phyloP scores from a whole-genome alignment of 2,888 invertebrate genomes.

The Lapara coniferarum region DNA sequence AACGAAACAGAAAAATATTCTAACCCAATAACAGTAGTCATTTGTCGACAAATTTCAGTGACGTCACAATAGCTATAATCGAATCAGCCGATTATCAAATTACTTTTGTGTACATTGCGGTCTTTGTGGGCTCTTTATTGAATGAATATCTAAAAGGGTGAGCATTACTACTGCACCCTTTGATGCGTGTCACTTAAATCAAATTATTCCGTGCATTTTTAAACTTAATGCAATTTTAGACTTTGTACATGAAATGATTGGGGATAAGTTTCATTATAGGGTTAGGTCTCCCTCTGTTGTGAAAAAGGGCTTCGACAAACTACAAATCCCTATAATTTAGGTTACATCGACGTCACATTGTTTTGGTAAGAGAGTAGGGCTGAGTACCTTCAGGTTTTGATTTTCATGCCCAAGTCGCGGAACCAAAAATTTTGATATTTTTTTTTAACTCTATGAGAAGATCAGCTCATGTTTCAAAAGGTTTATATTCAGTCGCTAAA shows the following conservation, averaged over 20 bases:
- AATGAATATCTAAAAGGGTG: slow-evolving; percentile 32
- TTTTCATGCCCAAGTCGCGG: no score
- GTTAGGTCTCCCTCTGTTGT: not conserved
- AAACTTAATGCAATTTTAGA: slow-evolving; percentile 10
- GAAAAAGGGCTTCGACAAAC: not conserved
- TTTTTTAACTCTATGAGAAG: no score
- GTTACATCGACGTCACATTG: no score
- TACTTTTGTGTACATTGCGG: slow-evolving; percentile 67
- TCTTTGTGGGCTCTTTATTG: slow-evolving; percentile 35
- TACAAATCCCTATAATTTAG: no score
- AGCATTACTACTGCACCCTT: slow-evolving; percentile 25
- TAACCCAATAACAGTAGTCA: slow-evolving; percentile 9
- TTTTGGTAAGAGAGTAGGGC: no score
- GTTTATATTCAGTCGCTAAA: no score
- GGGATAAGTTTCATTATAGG: not conserved
- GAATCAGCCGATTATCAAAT: slow-evolving; percentile 70
- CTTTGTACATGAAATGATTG: slow-evolving; percentile 7
- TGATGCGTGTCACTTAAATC: slow-evolving; percentile 27
- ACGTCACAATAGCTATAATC: slow-evolving; percentile 64
- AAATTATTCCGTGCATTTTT: slow-evolving; percentile 24
- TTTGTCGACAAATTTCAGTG: slow-evolving; percentile 53
- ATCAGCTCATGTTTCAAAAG: no score
- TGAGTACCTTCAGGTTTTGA: no score
- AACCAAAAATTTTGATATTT: no score
- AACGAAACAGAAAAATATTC: slow-evolving; percentile 4